Evolutionary conservation across 2,113 vertebrate species (phyloP).

Genomic region (Phoenicopterus ruber): DNA sequence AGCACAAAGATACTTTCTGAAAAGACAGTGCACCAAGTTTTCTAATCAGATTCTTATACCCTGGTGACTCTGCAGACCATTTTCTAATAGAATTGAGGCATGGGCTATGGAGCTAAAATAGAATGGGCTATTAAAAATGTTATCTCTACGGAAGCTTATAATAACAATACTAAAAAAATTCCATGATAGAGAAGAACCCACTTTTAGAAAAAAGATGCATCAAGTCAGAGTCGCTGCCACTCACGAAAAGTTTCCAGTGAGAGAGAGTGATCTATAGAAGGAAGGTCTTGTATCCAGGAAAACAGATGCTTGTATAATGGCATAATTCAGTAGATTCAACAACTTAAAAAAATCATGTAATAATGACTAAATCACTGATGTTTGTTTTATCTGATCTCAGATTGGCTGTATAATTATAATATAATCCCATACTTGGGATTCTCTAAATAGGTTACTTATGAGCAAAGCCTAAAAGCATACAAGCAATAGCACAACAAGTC

Average conservation of each 20-base stretch:
- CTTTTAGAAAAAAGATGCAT: background rate
- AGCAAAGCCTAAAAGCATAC: background rate
- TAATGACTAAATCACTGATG: background rate
- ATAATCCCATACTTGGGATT: background rate
- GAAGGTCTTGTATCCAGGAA: background rate
- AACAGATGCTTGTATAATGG: background rate
- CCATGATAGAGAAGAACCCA: background rate
- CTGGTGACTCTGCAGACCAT: slow-evolving; percentile 12
- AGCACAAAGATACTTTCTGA: slow-evolving; percentile 5
- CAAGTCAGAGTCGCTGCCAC: background rate
- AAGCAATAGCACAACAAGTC: background rate
- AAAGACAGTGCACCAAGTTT: background rate
- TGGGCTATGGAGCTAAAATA: background rate
- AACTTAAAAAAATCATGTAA: background rate
- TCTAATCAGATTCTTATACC: slow-evolving; percentile 49
- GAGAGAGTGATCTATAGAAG: background rate
- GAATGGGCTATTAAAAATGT: slow-evolving; percentile 20
- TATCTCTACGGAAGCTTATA: background rate
- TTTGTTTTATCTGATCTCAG: background rate
- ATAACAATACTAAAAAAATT: background rate
- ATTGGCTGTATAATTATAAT: background rate
- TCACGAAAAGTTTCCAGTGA: background rate
- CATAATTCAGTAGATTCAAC: background rate
- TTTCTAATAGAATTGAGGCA: slow-evolving; percentile 8
- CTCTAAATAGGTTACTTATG: background rate